These are phyloP conservation scores for Acanthochromis polyacanthus DNA, from an alignment of 2,113 vertebrate species.

Conservation along the genomic window DNA sequence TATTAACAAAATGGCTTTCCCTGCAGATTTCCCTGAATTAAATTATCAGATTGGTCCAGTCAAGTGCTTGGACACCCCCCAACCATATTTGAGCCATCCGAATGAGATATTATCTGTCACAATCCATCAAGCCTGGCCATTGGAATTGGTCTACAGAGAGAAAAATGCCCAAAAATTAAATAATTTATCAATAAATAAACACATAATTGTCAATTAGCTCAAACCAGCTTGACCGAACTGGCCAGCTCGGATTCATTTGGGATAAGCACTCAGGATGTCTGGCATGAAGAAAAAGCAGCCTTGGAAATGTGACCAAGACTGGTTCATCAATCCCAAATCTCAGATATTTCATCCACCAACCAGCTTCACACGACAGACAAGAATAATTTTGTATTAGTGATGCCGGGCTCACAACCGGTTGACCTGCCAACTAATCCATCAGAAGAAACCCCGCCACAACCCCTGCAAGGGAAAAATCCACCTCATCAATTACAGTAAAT, in stretches of 20 bases:
- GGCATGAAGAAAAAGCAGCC: conserved; percentile 13
- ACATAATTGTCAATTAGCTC: conserved; percentile 14
- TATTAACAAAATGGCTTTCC: conserved; percentile 18
- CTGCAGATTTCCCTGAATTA: conserved; percentile 20
- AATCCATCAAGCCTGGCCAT: conserved; percentile 2
- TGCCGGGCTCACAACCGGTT: background rate
- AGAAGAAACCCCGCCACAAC: background rate
- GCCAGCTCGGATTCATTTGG: conserved; percentile 11
- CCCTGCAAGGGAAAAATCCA: background rate
- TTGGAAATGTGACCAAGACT: conserved; percentile 12
- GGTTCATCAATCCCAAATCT: background rate
- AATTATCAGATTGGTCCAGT: conserved; percentile 27
- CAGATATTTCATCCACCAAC: background rate
- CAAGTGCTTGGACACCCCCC: conserved; percentile 23
- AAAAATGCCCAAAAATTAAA: conserved; percentile 5
- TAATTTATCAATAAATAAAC: conserved; percentile 26
- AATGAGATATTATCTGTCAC: conserved; percentile 26
- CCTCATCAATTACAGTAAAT: conserved; percentile 14
- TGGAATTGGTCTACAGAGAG: conserved; percentile 10
- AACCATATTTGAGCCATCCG: conserved; percentile 15
- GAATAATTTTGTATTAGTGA: conserved; percentile 9
- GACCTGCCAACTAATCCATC: conserved; percentile 3
- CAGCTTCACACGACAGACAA: background rate
- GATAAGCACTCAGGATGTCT: conserved; percentile 7
- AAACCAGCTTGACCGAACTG: background rate